A percentile compares a stretch with the other conserved stretches of the same genome.
phyloP scores from a whole-genome alignment of 2,797 vertebrate species.

The Acanthurus leucopareius region DNA sequence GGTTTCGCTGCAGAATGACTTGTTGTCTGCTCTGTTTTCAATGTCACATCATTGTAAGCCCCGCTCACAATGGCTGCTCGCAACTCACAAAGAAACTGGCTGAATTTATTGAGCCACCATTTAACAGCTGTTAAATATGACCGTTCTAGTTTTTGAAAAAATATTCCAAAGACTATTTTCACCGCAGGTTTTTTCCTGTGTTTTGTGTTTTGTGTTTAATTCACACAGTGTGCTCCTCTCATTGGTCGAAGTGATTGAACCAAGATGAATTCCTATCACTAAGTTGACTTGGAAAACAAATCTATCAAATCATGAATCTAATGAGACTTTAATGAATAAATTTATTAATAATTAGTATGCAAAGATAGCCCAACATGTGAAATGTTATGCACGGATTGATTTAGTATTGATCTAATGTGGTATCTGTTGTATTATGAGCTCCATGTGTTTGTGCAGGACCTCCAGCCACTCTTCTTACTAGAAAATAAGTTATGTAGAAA shows the following conservation, averaged over 20 bases:
- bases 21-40: slow-evolving; percentile 76
- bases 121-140: slow-evolving; percentile 33
- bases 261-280: neutral
- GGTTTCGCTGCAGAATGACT: slow-evolving; percentile 73
- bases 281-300: no score
- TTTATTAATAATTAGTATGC: neutral
- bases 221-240: no score
- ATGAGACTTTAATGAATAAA: neutral
- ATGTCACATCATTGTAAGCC: slow-evolving; percentile 70
- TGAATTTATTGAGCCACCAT: slow-evolving; percentile 37
- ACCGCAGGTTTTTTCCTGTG: slow-evolving; percentile 12
- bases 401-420: neutral
- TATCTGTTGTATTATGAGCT: neutral
- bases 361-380: neutral
- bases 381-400: neutral
- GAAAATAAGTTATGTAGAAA: no score
- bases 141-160: neutral
- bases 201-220: neutral
- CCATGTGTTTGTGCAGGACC: no score
- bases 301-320: no score
- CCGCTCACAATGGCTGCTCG: slow-evolving; percentile 41
- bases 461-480: neutral
- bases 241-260: neutral
- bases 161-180: neutral
- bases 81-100: slow-evolving; percentile 41